phyloP scores from a whole-genome alignment of 2,797 vertebrate genomes.

The Labeo calbasu region DNA sequence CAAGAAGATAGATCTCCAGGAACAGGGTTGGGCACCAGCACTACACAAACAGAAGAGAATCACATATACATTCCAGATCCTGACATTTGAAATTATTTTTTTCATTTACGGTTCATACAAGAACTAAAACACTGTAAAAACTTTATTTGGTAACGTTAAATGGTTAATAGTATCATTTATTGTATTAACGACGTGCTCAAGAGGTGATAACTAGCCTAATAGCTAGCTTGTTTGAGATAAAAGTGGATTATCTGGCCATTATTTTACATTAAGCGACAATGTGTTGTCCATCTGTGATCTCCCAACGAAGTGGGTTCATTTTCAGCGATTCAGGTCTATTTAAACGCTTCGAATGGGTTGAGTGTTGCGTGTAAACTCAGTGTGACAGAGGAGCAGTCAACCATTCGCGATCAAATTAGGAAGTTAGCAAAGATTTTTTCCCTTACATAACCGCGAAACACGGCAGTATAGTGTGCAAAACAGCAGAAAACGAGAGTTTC shows the following conservation, averaged over 20 bases:
- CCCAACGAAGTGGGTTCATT: neutral
- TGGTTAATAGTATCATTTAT: no score
- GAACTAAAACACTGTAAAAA: neutral
- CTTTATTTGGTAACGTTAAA: no score
- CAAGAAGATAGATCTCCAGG: no score
- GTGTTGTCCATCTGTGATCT: neutral
- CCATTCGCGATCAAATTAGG: conserved; percentile 32
- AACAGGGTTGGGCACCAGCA: no score
- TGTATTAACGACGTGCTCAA: no score
- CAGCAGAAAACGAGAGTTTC: conserved; percentile 6
- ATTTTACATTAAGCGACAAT: neutral
- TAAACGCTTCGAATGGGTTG: neutral
- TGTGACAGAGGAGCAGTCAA: conserved; percentile 15
- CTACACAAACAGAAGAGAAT: neutral
- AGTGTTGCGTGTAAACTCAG: neutral
- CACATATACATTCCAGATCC: neutral
- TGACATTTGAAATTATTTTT: neutral
- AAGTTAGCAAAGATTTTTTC: conserved; percentile 4
- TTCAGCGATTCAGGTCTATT: neutral
- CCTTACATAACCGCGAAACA: neutral
- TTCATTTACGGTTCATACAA: neutral
- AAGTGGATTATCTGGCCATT: neutral
- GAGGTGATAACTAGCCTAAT: no score
- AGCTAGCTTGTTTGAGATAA: no score
- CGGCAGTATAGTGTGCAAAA: conserved; percentile 2